A percentile compares a stretch with the other conserved stretches of the same genome.
Evolutionary conservation across 1,140 invertebrate species (phyloP).

Genomic region (Galleria mellonella): DNA sequence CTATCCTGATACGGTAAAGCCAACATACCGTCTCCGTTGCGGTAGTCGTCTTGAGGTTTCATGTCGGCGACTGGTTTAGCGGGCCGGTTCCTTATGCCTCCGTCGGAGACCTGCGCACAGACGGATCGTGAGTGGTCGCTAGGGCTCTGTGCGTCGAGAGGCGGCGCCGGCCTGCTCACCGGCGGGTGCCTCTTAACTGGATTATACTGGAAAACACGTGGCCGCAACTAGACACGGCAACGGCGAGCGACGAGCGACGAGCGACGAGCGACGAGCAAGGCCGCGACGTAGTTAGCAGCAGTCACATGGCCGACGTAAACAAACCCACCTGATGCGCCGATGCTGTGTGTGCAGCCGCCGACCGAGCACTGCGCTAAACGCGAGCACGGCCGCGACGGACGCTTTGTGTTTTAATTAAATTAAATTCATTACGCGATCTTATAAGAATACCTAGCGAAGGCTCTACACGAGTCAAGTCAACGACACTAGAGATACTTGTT

Average conservation of each 20-base stretch:
- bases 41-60: conserved; percentile 43
- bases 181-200: conserved; percentile 19
- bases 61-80: conserved; percentile 13
- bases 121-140: not conserved
- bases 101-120: conserved; percentile 2
- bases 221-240: conserved; percentile 10
- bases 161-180: conserved; percentile 3
- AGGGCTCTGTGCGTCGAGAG: not conserved
- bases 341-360: conserved; percentile 7
- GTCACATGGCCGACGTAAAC: conserved; percentile 39
- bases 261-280: conserved; percentile 29
- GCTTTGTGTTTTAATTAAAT: conserved; percentile 2
- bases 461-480: too few relatives aligned
- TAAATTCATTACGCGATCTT: conserved; percentile 4
- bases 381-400: conserved; percentile 1
- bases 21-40: conserved; percentile 44
- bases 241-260: conserved; percentile 24
- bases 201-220: conserved; percentile 29
- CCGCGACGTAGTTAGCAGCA: conserved; percentile 30
- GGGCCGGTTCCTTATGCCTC: not conserved
- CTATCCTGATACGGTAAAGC: not conserved
- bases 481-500: too few relatives aligned
- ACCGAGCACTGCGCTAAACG: conserved; percentile 1
- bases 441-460: not conserved
- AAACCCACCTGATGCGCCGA: conserved; percentile 23